phyloP scores from a whole-genome alignment of 2,888 invertebrate genomes.

The Idaea aversata region DNA sequence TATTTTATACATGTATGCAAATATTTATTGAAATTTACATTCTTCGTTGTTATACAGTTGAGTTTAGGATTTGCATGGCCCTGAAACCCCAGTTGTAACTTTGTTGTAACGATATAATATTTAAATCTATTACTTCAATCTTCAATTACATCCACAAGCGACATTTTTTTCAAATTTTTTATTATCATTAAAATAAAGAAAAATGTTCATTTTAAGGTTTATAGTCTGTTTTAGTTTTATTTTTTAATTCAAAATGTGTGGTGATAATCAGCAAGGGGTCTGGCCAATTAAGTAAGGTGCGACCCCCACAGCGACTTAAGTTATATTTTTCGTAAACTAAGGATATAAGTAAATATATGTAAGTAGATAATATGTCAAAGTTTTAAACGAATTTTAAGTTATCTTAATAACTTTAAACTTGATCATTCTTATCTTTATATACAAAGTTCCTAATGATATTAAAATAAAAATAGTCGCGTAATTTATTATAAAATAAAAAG shows the following conservation, averaged over 20 bases:
- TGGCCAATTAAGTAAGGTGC: conserved; percentile 25
- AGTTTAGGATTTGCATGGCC: too few relatives aligned
- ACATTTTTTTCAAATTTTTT: too few relatives aligned
- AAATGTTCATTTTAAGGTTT: too few relatives aligned
- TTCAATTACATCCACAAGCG: too few relatives aligned
- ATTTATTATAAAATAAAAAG: too few relatives aligned
- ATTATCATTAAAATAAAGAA: too few relatives aligned
- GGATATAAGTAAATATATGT: conserved; percentile 2
- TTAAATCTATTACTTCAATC: too few relatives aligned
- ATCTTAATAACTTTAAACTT: conserved; percentile 11
- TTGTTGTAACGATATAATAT: too few relatives aligned
- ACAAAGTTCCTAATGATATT: not conserved
- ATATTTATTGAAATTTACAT: too few relatives aligned
- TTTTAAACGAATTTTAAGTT: conserved; percentile 21
- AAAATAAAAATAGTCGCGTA: not conserved
- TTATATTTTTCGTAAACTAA: conserved; percentile 17
- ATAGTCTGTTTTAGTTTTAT: not conserved
- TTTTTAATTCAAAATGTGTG: conserved; percentile 17
- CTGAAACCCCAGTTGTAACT: too few relatives aligned
- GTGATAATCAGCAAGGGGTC: conserved; percentile 24
- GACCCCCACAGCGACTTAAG: conserved; percentile 29
- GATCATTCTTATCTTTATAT: not conserved
- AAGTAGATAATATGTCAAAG: conserved; percentile 16
- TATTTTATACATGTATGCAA: too few relatives aligned
- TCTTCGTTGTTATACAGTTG: too few relatives aligned